Evolutionary conservation across 2,888 invertebrate species (phyloP).

Genomic region (Micoletzkya japonica): DNA sequence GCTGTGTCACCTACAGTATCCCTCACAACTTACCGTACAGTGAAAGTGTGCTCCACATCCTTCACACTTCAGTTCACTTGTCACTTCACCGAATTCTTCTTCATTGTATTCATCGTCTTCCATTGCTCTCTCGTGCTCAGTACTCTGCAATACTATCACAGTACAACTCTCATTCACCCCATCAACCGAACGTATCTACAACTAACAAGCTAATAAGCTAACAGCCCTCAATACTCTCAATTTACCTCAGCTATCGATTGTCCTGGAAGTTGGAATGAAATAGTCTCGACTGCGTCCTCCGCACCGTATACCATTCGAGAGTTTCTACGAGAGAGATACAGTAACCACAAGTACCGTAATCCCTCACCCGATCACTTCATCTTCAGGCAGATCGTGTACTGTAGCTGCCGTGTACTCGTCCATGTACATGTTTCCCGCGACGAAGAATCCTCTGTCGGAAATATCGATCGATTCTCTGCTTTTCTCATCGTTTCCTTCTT

Average conservation of each 20-base stretch:
- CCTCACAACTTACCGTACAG: conserved; percentile 58
- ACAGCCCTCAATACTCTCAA: neutral
- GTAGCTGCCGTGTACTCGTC: conserved; percentile 59
- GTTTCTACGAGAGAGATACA: conserved; percentile 28
- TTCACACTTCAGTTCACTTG: conserved; percentile 62
- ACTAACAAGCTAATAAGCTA: neutral
- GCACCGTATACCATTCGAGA: conserved; percentile 39
- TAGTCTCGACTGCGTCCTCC: conserved; percentile 53
- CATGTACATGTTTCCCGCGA: conserved; percentile 47
- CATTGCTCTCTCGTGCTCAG: conserved; percentile 10
- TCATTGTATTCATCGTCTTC: conserved; percentile 28
- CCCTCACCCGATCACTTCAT: conserved; percentile 52
- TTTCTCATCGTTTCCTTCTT: neutral
- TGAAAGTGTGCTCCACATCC: conserved; percentile 68
- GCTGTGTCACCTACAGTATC: neutral
- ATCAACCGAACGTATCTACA: neutral
- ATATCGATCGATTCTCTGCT: neutral
- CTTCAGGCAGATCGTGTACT: conserved; percentile 51
- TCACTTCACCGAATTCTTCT: conserved; percentile 26
- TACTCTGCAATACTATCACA: neutral
- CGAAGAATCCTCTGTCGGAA: conserved; percentile 54
- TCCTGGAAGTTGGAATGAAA: conserved; percentile 55
- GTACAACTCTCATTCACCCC: neutral
- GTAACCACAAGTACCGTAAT: neutral
- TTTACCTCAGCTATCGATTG: conserved; percentile 32